Evolutionary conservation across 2,888 invertebrate species (phyloP).

Genomic region (Emmelina monodactyla): DNA sequence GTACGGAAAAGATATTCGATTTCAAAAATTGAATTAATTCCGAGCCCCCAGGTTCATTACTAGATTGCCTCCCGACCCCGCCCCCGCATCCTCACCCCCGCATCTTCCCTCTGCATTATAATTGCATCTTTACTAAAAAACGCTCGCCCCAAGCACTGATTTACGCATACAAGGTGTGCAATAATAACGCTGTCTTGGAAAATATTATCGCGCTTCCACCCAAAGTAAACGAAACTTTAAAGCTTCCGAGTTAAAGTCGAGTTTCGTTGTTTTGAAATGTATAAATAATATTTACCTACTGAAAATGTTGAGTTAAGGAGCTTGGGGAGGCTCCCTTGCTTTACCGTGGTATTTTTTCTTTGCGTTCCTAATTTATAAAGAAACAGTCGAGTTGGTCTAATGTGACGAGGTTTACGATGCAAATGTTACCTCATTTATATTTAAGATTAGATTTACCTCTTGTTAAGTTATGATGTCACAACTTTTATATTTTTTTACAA

Average conservation of each 20-base stretch:
- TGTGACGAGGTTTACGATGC: too few relatives aligned
- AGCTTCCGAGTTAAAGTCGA: background rate
- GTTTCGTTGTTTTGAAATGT: conserved; percentile 4
- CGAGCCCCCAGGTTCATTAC: too few relatives aligned
- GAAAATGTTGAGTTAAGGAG: conserved; percentile 58
- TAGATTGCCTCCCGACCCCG: too few relatives aligned
- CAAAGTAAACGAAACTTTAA: background rate
- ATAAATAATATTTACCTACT: conserved; percentile 43
- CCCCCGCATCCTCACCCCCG: conserved; percentile 39
- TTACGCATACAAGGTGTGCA: conserved; percentile 67
- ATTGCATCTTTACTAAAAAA: conserved; percentile 62
- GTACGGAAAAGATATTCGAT: too few relatives aligned
- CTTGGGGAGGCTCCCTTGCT: conserved; percentile 51
- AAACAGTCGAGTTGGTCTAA: too few relatives aligned
- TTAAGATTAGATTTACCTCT: too few relatives aligned
- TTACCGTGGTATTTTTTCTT: conserved; percentile 52
- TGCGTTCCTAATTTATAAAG: conserved; percentile 59
- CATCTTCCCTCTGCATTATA: conserved; percentile 48
- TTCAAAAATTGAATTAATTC: too few relatives aligned
- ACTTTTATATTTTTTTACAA: too few relatives aligned
- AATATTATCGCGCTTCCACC: conserved; percentile 43
- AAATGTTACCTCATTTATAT: too few relatives aligned
- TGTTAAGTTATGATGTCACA: too few relatives aligned
- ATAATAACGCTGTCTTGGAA: conserved; percentile 57
- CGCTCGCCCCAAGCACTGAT: conserved; percentile 58